Base-by-base conservation (phyloP, 2,797 vertebrate species). In the Tolypeutes matacus region DNA sequence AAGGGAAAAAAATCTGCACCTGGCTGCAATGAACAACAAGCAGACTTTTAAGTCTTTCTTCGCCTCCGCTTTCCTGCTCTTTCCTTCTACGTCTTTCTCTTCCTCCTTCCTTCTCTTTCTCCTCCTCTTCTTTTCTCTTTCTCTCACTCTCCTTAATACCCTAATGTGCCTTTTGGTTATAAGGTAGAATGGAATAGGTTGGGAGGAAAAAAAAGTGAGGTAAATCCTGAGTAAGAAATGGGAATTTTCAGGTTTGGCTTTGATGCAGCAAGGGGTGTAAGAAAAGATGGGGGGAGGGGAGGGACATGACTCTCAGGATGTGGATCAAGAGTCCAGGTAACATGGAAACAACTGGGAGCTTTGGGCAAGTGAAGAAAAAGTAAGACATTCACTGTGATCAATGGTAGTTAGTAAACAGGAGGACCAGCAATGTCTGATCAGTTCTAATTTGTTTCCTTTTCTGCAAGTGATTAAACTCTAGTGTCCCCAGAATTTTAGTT, bases 1-100 rank as follows among this genome's bases (percentile, higher is more conserved):
- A 89, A 87, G 36, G 29, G 39, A 64, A 87, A 81, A 86, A 89
- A 81, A 49, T 85, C 29, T 92, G 80, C 34, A 92, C 85, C 58
- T 72, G 64, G 34, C 17, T 29, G 21, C 72, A 29, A 18, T 1
- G 4, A 13, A 60, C 2, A 39, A 34, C 21, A 49, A 78, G 58
- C 39, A 34, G 11, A 29, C 39, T 76, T 69, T 31, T 31, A 70
- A 75, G 36, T 21, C 64, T 73, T 83, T 77, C 13, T 42, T 86
- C 62, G 78, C 65, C n/a, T 34, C 6, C 51, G 2, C 36, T 23
- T 85, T n/a, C 27, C 34, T 3, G 8, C 4, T 70, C 60, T 18
- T 25, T 29, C 5, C 20, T 58, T 39, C 31, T 76, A 7, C 11
- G 64, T 10, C 31, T 49, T 65, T n/a, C 64, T 81, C 36, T 8